Evolutionary conservation across 2,888 invertebrate genomes (phyloP), one percentile per base, ranked within the genome.

Genomic region (Orthosia gothica): DNA sequence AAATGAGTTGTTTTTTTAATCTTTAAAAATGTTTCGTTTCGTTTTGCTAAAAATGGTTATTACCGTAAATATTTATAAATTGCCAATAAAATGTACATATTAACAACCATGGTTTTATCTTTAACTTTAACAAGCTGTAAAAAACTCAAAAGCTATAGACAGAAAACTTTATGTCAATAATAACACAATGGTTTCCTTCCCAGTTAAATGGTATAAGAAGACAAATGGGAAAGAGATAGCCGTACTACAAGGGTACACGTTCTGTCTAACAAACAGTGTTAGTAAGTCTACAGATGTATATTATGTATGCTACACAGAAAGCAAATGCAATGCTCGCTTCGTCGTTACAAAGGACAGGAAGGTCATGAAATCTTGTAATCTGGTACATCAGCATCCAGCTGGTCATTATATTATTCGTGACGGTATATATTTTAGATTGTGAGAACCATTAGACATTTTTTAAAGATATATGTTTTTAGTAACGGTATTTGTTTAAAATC

Each of bases 241-340:
- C 0, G 52, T 93, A 1, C 52, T 92, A 5, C 65, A 90, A 5
- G 89, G 91, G 0, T 92, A 79, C 75, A 89, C 91, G 0, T 94
- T 89, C 81, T 92, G 90, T 76, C 74, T n/a, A 12, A 40, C 71
- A 15, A 52, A 58, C 2, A 45, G 57, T 9, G 11, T 57, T 3
- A 62, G 26, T 55, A 79, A 61, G 16, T 52, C 12, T 13, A 71
- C 70, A 0, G 68, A 68, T 7, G 16, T 67, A 15, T 79, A 79
- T 66, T 79, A 79, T 66, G 49, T 50, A 1, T 79, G 80, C 47
- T 40, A 58, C 3, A 3, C 54, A 9, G 66, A 62, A 15, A 40
- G 49, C 3, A 66, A 62, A 16, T 76, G 75, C 26, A 74, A 45
- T 18, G 65, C 75, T 32, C 74, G 74, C 23, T 74, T 74, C 26